Conservation (phyloP, 2,888 invertebrate genomes). For the Cynaeus angustus region DNA sequence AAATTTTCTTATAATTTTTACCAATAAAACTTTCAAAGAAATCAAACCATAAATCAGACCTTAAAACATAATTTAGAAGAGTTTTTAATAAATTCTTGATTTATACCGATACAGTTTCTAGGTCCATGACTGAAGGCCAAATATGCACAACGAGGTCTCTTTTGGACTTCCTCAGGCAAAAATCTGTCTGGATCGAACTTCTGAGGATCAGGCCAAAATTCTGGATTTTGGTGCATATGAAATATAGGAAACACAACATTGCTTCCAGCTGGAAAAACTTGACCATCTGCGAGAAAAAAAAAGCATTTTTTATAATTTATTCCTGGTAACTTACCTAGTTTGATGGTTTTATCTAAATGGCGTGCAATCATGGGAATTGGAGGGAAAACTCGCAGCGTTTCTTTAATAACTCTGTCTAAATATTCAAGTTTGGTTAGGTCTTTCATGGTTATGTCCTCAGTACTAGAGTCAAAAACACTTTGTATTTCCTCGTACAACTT, state of each 20-base stretch:
- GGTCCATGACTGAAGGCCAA: conserved; percentile 14
- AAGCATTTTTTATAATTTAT: neutral
- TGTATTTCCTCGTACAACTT: too few relatives aligned
- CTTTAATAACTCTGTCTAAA: conserved; percentile 26
- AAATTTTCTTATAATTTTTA: conserved; percentile 11
- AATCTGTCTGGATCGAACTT: conserved; percentile 68
- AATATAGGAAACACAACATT: conserved; percentile 7
- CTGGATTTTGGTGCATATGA: neutral
- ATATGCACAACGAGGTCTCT: conserved; percentile 5
- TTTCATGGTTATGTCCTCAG: neutral
- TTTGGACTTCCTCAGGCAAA: conserved; percentile 9
- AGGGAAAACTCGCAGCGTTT: conserved; percentile 12
- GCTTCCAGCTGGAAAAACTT: conserved; percentile 1
- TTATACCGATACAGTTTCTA: conserved; percentile 18
- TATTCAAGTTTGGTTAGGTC: conserved; percentile 8
- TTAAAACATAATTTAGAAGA: too few relatives aligned
- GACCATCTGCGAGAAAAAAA: neutral
- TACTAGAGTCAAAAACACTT: too few relatives aligned
- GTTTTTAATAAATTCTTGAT: too few relatives aligned
- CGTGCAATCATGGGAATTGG: conserved; percentile 15
- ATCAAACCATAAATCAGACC: too few relatives aligned
- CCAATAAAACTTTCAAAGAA: neutral
- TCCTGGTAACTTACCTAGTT: conserved; percentile 1
- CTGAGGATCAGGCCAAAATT: conserved; percentile 16
- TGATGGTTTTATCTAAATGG: neutral